Percentiles rank a stretch among this genome's conserved stretches.
Conservation (phyloP, 2,797 vertebrate genomes). For the Rhadinocentrus ornatus region DNA sequence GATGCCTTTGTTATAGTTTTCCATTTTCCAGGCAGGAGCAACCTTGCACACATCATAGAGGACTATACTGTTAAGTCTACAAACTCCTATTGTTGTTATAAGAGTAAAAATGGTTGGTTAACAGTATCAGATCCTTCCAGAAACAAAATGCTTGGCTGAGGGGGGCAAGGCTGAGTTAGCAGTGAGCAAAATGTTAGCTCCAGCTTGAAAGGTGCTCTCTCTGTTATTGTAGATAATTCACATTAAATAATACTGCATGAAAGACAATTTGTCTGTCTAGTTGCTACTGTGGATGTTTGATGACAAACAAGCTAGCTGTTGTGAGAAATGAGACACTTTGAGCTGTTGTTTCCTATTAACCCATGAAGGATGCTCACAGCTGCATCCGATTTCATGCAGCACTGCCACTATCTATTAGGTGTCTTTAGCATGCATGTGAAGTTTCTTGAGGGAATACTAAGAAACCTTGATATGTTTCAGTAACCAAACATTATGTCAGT, state of each 20-base stretch:
- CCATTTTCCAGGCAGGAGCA: slow-evolving; percentile 28
- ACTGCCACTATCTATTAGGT: slow-evolving; percentile 33
- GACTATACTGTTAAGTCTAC: neutral
- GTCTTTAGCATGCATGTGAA: slow-evolving; percentile 19
- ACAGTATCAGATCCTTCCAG: neutral
- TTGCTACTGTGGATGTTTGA: slow-evolving; percentile 10
- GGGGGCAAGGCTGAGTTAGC: neutral
- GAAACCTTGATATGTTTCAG: slow-evolving; percentile 49
- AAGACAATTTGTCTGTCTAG: slow-evolving; percentile 25
- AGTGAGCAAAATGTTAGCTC: slow-evolving; percentile 3
- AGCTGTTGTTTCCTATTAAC: slow-evolving; percentile 1
- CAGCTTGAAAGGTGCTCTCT: slow-evolving; percentile 3
- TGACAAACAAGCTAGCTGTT: slow-evolving; percentile 14
- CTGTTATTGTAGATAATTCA: slow-evolving; percentile 17
- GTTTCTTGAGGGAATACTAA: slow-evolving; percentile 40
- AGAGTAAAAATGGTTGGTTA: neutral
- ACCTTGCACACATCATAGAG: neutral
- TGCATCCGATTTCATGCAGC: slow-evolving; percentile 37
- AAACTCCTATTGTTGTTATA: slow-evolving; percentile 1
- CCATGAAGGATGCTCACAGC: slow-evolving; percentile 14
- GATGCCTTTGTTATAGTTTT: slow-evolving; percentile 45
- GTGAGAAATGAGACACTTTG: slow-evolving; percentile 7
- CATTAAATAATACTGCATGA: slow-evolving; percentile 7
- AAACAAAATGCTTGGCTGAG: neutral
- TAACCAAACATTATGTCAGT: slow-evolving; percentile 47